Conservation (phyloP, 2,797 vertebrate species). For the Characodon lateralis region DNA sequence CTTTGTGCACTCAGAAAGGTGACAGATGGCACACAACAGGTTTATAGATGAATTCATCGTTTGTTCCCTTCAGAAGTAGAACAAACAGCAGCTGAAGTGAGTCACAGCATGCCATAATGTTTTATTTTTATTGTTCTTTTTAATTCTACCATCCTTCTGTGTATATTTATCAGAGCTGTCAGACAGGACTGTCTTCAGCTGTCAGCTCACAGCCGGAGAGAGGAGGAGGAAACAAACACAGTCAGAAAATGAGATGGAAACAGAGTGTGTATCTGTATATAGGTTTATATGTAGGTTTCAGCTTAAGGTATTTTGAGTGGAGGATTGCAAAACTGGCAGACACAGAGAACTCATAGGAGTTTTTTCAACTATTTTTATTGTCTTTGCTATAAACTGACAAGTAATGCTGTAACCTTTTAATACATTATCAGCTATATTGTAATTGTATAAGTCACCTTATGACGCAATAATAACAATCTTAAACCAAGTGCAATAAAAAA, state of each 20-base stretch:
- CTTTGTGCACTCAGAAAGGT: constrained; percentile 14
- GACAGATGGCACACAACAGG: constrained; percentile 43
- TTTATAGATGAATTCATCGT: constrained; percentile 33
- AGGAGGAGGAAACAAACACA: constrained; percentile 39
- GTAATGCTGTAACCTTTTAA: constrained; percentile 21
- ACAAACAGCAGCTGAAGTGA: constrained; percentile 54
- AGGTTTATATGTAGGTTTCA: constrained; percentile 12
- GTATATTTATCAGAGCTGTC: constrained; percentile 59
- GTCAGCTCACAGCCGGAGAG: constrained; percentile 48
- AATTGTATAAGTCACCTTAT: neutral
- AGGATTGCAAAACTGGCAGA: constrained; percentile 31
- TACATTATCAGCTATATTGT: constrained; percentile 4
- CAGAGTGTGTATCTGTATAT: neutral
- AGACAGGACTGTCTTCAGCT: constrained; percentile 50
- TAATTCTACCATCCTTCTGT: constrained; percentile 54
- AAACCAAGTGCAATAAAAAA: neutral
- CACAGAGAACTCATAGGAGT: neutral
- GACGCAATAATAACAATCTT: neutral
- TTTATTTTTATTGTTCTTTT: constrained; percentile 54
- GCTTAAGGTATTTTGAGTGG: constrained; percentile 26
- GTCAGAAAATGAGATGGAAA: constrained; percentile 16
- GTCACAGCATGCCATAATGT: constrained; percentile 34
- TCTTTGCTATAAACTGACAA: neutral
- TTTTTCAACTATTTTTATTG: neutral
- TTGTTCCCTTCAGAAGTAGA: constrained; percentile 49